Percentiles rank a stretch among this genome's conserved stretches.
phyloP scores from a whole-genome alignment of 2,797 vertebrate genomes.

The Saguinus oedipus region DNA sequence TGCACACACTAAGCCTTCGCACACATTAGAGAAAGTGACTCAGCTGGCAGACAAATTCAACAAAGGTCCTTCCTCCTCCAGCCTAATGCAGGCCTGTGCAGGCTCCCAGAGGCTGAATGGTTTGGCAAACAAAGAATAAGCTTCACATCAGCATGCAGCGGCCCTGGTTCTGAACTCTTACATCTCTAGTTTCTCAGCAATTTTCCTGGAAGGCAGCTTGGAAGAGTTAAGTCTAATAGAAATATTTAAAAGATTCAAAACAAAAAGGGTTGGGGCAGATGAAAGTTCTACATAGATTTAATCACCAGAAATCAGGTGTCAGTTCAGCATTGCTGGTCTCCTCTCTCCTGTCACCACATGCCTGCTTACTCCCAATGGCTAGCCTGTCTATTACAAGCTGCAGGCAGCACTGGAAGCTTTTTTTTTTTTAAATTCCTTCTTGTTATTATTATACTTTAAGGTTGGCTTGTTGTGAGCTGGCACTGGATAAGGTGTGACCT shows the following conservation, averaged over 20 bases:
- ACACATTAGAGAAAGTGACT: neutral
- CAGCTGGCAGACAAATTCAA: neutral
- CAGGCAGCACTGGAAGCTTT: too few species aligned
- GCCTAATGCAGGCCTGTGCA: neutral
- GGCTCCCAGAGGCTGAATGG: rapidly evolving
- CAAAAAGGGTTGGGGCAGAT: neutral
- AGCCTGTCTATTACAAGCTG: neutral
- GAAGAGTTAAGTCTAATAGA: neutral
- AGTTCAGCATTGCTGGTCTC: rapidly evolving
- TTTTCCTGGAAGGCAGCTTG: neutral
- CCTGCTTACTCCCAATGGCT: too few species aligned
- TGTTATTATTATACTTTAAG: neutral
- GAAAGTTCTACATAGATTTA: neutral
- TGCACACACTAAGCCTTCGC: neutral
- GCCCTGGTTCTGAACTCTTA: neutral
- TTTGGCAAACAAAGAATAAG: rapidly evolving
- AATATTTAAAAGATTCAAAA: neutral
- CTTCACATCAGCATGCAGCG: rapidly evolving
- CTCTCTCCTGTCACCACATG: neutral
- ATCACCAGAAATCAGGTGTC: neutral
- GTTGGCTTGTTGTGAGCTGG: neutral
- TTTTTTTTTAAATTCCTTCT: neutral
- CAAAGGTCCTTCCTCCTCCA: too few species aligned
- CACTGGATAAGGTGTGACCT: neutral
- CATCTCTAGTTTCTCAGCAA: neutral